phyloP scores from a whole-genome alignment of 2,113 vertebrate species.

The Sinocyclocheilus anophthalmus region DNA sequence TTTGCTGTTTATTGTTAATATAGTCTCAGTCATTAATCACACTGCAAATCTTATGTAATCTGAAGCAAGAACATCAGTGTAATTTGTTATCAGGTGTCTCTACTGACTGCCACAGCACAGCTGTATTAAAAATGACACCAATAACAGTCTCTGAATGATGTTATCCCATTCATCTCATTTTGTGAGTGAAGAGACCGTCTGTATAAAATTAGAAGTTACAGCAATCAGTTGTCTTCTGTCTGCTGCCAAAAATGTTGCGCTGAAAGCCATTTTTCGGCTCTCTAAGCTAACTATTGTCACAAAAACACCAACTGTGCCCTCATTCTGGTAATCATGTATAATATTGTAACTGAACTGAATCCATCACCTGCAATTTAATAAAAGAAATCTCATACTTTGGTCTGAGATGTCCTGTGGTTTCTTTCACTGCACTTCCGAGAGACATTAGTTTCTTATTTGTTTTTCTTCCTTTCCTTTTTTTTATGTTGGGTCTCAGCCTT shows the following conservation, averaged over 20 bases:
- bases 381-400: not conserved
- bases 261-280: slow-evolving; percentile 1
- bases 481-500: not conserved
- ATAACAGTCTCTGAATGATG: slow-evolving; percentile 16
- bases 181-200: not conserved
- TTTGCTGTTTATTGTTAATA: slow-evolving; percentile 12
- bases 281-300: not conserved
- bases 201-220: slow-evolving; percentile 7
- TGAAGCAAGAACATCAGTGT: slow-evolving; percentile 26
- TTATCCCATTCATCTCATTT: slow-evolving; percentile 11
- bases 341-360: not conserved
- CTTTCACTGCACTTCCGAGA: not conserved
- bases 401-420: not conserved
- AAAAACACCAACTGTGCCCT: slow-evolving; percentile 7
- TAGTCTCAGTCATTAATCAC: not conserved
- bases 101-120: not conserved
- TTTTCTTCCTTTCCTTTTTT: not conserved
- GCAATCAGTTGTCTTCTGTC: not conserved
- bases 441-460: not conserved
- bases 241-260: not conserved
- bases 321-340: not conserved
- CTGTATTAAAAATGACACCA: slow-evolving; percentile 18
- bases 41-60: not conserved
- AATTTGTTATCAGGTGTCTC: slow-evolving; percentile 9
- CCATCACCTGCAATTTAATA: not conserved